A percentile compares a stretch with the other conserved stretches of the same genome.
Evolutionary conservation across 1,140 invertebrate genomes (phyloP).

Genomic region (Musca vetustissima): DNA sequence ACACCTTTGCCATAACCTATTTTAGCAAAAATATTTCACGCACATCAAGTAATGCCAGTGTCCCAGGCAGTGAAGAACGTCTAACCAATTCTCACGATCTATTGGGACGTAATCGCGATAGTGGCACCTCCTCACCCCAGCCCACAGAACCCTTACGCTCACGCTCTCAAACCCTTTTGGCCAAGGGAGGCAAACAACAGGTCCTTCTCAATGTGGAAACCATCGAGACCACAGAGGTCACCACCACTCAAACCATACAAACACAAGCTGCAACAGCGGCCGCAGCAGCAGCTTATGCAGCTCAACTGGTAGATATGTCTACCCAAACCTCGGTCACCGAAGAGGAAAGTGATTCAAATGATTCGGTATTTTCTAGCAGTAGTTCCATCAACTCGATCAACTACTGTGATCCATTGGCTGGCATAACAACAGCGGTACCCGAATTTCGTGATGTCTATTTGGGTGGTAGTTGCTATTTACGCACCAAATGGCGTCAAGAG

Average conservation of each 20-base stretch:
- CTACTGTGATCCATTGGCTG: slow-evolving; percentile 24
- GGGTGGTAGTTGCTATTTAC: slow-evolving; percentile 97
- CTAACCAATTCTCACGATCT: slow-evolving; percentile 37
- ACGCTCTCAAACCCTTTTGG: slow-evolving; percentile 9
- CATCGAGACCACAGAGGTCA: slow-evolving; percentile 52
- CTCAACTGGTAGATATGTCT: slow-evolving; percentile 21
- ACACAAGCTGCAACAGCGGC: not conserved
- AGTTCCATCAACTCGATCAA: slow-evolving; percentile 45
- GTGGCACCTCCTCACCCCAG: slow-evolving; percentile 54
- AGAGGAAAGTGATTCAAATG: slow-evolving; percentile 54
- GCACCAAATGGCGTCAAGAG: slow-evolving; percentile 87
- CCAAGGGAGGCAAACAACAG: slow-evolving; percentile 38
- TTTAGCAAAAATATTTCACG: slow-evolving; percentile 52
- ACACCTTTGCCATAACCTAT: slow-evolving; percentile 37
- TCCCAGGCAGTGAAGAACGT: slow-evolving; percentile 43
- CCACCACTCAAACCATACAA: slow-evolving; percentile 36
- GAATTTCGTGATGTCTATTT: slow-evolving; percentile 59
- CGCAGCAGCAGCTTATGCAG: slow-evolving; percentile 18
- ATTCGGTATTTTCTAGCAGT: slow-evolving; percentile 54
- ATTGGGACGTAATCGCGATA: slow-evolving; percentile 46
- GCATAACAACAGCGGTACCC: slow-evolving; percentile 14
- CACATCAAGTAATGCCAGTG: slow-evolving; percentile 52
- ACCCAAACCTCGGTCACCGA: slow-evolving; percentile 25
- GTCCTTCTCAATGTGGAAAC: slow-evolving; percentile 50
- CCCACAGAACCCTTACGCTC: slow-evolving; percentile 31